A percentile compares a stretch with the other conserved stretches of the same genome.
Evolutionary conservation across 1,140 invertebrate genomes (phyloP).

Genomic region (Diplogasteroides magnus): DNA sequence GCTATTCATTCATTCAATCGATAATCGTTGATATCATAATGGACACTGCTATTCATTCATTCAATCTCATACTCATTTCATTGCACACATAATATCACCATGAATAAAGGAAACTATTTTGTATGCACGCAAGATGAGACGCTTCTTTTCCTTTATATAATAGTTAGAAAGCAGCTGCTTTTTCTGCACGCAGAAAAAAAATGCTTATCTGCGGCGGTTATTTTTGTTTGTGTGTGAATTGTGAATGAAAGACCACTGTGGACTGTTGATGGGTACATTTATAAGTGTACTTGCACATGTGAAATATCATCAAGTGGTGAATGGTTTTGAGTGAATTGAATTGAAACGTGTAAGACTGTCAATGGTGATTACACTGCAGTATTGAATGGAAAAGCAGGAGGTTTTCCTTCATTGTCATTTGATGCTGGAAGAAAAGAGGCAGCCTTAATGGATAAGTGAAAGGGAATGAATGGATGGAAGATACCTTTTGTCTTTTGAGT

Average conservation of each 20-base stretch:
- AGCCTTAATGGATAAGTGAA: constrained; percentile 31
- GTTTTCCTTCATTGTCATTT: constrained; percentile 35
- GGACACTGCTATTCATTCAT: neutral
- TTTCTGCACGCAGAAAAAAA: too few relatives aligned
- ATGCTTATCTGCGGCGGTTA: too few relatives aligned
- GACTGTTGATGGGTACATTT: neutral
- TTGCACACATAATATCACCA: too few relatives aligned
- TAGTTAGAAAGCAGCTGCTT: too few relatives aligned
- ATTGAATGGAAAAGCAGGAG: constrained; percentile 13
- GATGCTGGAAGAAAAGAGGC: constrained; percentile 45
- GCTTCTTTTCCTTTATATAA: too few relatives aligned
- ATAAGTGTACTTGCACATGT: neutral
- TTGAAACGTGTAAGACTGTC: neutral
- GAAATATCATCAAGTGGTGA: neutral
- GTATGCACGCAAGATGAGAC: too few relatives aligned
- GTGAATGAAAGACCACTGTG: neutral
- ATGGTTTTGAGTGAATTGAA: neutral
- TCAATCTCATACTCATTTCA: neutral
- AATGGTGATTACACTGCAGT: constrained; percentile 20
- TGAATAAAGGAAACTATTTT: too few relatives aligned
- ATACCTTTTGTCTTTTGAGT: constrained; percentile 42
- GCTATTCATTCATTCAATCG: too few relatives aligned
- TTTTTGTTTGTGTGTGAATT: too few relatives aligned
- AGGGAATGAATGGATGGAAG: neutral
- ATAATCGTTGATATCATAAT: neutral